Conservation (phyloP, 2,797 vertebrate genomes). For the Falco berigora region DNA sequence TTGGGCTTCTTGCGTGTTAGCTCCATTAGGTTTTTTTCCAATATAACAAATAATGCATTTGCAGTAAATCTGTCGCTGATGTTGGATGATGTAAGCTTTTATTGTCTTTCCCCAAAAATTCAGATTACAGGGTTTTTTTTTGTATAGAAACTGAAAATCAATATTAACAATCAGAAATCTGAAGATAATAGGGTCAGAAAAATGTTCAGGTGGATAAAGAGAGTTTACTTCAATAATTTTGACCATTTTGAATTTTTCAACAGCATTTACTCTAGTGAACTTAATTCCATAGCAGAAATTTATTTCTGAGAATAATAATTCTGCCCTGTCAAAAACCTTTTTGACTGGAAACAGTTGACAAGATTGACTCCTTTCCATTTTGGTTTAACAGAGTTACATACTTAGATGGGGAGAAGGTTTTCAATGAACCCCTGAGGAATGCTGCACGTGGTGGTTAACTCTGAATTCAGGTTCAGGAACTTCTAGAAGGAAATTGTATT, state of each 20-base stretch:
- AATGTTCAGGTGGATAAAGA: not conserved
- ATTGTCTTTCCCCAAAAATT: not conserved
- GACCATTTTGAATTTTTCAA: not conserved
- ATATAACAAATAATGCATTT: not conserved
- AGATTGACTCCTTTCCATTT: constrained; percentile 8
- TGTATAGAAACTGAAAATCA: not conserved
- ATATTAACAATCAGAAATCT: not conserved
- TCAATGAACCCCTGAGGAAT: not conserved
- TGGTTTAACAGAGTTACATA: not conserved
- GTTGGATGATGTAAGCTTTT: not conserved
- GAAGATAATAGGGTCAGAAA: not conserved
- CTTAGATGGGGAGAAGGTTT: not conserved
- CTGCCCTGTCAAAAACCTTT: not conserved
- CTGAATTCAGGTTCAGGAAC: not conserved
- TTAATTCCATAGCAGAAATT: not conserved
- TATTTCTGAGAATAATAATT: not conserved
- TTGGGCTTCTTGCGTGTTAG: not conserved
- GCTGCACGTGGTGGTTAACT: not conserved
- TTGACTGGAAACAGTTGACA: constrained; percentile 11
- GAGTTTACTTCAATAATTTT: not conserved
- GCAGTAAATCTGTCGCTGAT: not conserved
- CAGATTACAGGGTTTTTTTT: not conserved
- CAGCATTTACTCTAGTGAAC: not conserved
- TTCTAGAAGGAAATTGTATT: not conserved
- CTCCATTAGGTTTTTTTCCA: not conserved